Evolutionary conservation across 64 coral and sea anemone genomes (phyloP).

Genomic region (Trachythela sp.): DNA sequence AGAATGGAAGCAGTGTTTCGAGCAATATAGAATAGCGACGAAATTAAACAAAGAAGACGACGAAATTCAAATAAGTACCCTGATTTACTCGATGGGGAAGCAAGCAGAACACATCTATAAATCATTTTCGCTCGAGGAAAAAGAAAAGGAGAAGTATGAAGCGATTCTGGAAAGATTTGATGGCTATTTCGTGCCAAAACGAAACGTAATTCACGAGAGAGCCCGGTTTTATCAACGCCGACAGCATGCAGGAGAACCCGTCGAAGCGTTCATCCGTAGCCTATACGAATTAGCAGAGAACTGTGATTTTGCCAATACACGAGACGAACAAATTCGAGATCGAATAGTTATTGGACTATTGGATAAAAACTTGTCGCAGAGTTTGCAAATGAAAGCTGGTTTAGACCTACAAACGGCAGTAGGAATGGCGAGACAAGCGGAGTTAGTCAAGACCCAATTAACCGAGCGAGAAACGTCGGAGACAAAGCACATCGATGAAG

Average conservation of each 20-base stretch:
- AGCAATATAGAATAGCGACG: background rate
- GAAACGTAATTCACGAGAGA: constrained; percentile 20
- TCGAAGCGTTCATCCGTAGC: no score
- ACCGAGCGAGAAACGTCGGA: background rate
- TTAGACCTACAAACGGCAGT: background rate
- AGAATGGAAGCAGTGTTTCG: constrained; percentile 1
- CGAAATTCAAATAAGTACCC: constrained; percentile 19
- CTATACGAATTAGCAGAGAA: constrained; percentile 23
- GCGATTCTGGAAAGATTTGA: constrained; percentile 23
- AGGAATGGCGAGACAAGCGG: background rate
- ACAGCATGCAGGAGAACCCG: background rate
- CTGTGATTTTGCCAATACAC: constrained; percentile 23
- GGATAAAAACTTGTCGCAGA: constrained; percentile 26
- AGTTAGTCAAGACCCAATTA: background rate
- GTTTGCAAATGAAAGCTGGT: background rate
- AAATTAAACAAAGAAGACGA: constrained; percentile 30
- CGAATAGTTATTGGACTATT: constrained; percentile 24
- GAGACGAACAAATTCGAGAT: constrained; percentile 33
- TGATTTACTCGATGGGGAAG: background rate
- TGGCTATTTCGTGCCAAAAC: constrained; percentile 6
- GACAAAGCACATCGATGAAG: background rate
- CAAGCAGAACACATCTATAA: constrained; percentile 6
- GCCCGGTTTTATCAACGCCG: background rate
- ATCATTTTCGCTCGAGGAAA: constrained; percentile 4
- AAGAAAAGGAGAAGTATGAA: background rate